Percentiles rank a stretch among this genome's conserved stretches.
These are phyloP conservation scores for Eupithecia subfuscata DNA, from an alignment of 2,888 invertebrate genomes.

Conservation along the genomic window DNA sequence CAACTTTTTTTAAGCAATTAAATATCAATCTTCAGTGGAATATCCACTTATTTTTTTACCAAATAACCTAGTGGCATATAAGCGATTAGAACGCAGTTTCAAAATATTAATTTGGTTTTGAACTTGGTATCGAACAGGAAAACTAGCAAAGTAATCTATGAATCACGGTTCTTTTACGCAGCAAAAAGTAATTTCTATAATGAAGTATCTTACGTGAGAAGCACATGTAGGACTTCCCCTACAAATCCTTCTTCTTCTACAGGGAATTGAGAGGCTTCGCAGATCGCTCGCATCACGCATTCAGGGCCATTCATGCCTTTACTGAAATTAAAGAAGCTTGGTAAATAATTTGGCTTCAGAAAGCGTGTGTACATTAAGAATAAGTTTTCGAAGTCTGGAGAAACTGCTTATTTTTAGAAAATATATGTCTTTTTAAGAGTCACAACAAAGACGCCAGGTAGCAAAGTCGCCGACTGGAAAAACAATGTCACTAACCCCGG, in stretches of 20 bases:
- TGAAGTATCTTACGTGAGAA: conserved; percentile 86
- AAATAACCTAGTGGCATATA: too few relatives aligned
- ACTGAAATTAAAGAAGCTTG: conserved; percentile 60
- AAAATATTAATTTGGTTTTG: background rate
- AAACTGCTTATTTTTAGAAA: background rate
- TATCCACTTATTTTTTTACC: background rate
- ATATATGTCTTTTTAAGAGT: background rate
- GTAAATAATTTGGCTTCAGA: background rate
- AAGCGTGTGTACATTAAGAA: background rate
- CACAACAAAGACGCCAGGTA: background rate
- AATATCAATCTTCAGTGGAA: background rate
- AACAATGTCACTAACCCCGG: background rate
- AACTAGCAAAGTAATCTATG: background rate
- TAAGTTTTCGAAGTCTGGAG: background rate
- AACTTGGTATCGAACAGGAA: background rate
- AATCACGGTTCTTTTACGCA: background rate
- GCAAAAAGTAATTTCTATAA: background rate
- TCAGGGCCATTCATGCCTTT: conserved; percentile 85
- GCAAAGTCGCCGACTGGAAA: background rate
- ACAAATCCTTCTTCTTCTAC: conserved; percentile 88
- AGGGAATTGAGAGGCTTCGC: conserved; percentile 88
- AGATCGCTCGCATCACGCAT: conserved; percentile 89
- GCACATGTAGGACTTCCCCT: conserved; percentile 88
- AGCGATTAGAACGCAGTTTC: too few relatives aligned
- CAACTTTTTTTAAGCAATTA: background rate